phyloP scores from a whole-genome alignment of 2,888 invertebrate species.

The Sabellastarte sp. region DNA sequence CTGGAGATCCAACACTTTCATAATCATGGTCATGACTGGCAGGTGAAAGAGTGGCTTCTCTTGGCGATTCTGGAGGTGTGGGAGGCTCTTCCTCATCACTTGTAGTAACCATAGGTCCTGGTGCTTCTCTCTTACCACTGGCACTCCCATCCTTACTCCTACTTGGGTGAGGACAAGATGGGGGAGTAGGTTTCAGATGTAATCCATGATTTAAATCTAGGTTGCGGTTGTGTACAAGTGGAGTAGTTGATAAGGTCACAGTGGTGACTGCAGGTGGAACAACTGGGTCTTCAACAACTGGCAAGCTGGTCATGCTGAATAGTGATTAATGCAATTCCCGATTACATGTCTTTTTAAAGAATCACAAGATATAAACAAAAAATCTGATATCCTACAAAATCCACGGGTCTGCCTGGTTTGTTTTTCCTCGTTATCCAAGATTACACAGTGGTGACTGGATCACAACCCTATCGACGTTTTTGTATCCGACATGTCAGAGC shows the following conservation, averaged over 20 bases:
- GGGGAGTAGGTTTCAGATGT: neutral
- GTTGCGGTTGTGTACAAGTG: neutral
- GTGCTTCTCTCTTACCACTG: slow-evolving; percentile 14
- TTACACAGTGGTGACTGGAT: too few species aligned
- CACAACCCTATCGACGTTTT: too few species aligned
- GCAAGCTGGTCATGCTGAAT: neutral
- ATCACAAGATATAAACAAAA: too few species aligned
- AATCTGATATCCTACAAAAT: too few species aligned
- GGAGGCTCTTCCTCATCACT: slow-evolving; percentile 16
- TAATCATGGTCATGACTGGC: slow-evolving; percentile 18
- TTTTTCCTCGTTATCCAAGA: too few species aligned
- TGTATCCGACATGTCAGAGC: too few species aligned
- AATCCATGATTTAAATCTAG: neutral
- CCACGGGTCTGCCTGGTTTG: too few species aligned
- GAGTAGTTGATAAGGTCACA: neutral
- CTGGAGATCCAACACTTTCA: slow-evolving; percentile 36
- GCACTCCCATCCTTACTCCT: neutral
- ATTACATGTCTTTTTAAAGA: too few species aligned
- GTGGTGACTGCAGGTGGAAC: neutral
- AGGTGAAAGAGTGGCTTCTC: slow-evolving; percentile 9
- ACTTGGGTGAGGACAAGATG: neutral
- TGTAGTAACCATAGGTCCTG: slow-evolving; percentile 12
- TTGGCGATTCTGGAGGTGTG: slow-evolving; percentile 7
- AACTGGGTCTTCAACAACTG: neutral
- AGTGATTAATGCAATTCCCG: too few species aligned